Evolutionary conservation across 2,113 vertebrate species (phyloP).

Genomic region (Mesocricetus auratus): DNA sequence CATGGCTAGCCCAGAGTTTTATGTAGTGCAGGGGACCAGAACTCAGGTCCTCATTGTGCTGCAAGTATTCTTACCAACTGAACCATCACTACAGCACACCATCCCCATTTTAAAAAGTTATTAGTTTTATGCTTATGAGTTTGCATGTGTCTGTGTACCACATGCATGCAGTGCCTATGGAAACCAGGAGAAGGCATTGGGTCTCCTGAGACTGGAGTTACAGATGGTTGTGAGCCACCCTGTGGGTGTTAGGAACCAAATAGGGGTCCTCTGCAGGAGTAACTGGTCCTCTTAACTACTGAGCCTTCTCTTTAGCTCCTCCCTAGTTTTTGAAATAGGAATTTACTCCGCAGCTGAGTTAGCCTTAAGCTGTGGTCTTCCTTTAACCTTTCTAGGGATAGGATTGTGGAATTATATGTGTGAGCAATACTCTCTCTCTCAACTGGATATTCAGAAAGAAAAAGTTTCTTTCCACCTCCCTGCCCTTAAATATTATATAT

Average conservation of each 20-base stretch:
- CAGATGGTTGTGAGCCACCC: no score
- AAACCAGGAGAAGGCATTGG: no score
- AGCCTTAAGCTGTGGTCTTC: neutral
- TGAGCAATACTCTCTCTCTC: neutral
- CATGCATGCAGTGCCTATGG: neutral
- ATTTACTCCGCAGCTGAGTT: neutral
- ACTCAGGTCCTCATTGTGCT: neutral
- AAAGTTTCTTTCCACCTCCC: neutral
- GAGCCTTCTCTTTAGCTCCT: neutral
- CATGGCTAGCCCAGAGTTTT: neutral
- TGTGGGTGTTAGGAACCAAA: neutral
- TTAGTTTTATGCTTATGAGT: neutral
- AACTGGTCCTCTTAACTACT: neutral
- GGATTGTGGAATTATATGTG: no score
- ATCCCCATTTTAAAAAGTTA: neutral
- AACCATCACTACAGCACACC: neutral
- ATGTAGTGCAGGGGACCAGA: neutral
- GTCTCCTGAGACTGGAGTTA: no score
- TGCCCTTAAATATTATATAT: neutral
- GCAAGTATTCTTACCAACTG: neutral
- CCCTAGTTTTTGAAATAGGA: neutral
- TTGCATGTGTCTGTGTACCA: neutral
- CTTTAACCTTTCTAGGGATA: neutral
- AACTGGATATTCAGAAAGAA: neutral
- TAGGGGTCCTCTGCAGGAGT: neutral